These are phyloP conservation scores for Microctonus hyperodae DNA, from an alignment of 2,888 invertebrate species.

Conservation along the genomic window DNA sequence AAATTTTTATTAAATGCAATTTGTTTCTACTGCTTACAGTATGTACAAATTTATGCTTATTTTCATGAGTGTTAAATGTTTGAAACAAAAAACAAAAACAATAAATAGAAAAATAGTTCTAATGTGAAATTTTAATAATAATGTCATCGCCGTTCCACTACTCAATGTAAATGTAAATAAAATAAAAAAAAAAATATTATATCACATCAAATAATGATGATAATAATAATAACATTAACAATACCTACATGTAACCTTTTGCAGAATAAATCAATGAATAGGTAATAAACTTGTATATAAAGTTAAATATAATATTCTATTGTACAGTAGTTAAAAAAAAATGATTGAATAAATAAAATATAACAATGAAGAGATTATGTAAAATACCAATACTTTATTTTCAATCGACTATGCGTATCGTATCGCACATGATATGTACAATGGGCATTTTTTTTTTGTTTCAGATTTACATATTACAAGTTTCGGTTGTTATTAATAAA, in stretches of 20 bases:
- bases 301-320: conserved; percentile 42
- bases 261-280: conserved; percentile 42
- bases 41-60: not conserved
- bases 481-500: conserved; percentile 50
- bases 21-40: too few relatives aligned
- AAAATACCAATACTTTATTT: conserved; percentile 62
- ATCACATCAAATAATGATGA: conserved; percentile 19
- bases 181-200: conserved; percentile 40
- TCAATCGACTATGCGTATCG: conserved; percentile 51
- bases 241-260: conserved; percentile 43
- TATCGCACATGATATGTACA: conserved; percentile 53
- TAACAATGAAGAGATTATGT: conserved; percentile 45
- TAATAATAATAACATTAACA: conserved; percentile 30
- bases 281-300: conserved; percentile 46
- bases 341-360: conserved; percentile 37
- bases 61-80: not conserved
- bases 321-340: conserved; percentile 53
- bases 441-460: conserved; percentile 35
- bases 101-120: not conserved
- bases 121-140: conserved; percentile 19
- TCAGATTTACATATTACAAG: conserved; percentile 51
- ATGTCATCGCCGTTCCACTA: conserved; percentile 35
- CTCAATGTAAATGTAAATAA: conserved; percentile 41
- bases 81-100: not conserved
- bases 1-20: not conserved